Base-by-base conservation (phyloP, 2,113 vertebrate species). In the Rallus limicola region DNA sequence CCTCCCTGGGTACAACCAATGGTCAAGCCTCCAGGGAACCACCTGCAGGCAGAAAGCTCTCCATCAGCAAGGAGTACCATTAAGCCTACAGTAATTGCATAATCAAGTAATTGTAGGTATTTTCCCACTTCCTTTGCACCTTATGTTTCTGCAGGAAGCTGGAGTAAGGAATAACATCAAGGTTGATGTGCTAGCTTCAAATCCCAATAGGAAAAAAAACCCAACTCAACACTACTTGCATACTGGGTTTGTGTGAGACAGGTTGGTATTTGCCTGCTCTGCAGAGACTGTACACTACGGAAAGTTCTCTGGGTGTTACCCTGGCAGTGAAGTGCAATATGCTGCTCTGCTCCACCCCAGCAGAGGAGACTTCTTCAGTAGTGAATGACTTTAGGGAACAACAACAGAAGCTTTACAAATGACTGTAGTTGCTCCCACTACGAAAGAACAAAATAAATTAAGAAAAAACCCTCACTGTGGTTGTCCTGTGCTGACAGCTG, bases 281-380 rank as follows among this genome's bases (percentile, higher is more conserved):
- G 10, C 2, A 75, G 33, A n/a, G 42, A 56, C 0, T 28, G 21
- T 11, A 40, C 5, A 0, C n/a, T 23, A 58, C 0, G 42, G 15
- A 44, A 64, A 40, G 33, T n/a, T 56, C 44, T 65, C 1, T 2
- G 55, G 31, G 25, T 40, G 67, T 44, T 72, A 16, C 34, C 67
- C 64, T 36, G 8, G 28, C 10, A 64, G 26, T 7, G 11, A 56
- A 76, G 14, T 10, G 8, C 59, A 55, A 28, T 2, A 13, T 1
- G 3, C 31, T 67, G 53, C 78, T 59, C 70, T 71, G 42, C 46
- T 90, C 50, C 64, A 68, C 13, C 44, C 50, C 38, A 75, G 46
- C 38, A 67, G 10, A 52, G 13, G 8, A 72, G 17, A 8, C 9
- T 26, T 84, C 71, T 59, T 12, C 33, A 77, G 38, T 6, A 11